Evolutionary conservation across 2,888 invertebrate genomes (phyloP).

Genomic region (Amorpha juglandis): DNA sequence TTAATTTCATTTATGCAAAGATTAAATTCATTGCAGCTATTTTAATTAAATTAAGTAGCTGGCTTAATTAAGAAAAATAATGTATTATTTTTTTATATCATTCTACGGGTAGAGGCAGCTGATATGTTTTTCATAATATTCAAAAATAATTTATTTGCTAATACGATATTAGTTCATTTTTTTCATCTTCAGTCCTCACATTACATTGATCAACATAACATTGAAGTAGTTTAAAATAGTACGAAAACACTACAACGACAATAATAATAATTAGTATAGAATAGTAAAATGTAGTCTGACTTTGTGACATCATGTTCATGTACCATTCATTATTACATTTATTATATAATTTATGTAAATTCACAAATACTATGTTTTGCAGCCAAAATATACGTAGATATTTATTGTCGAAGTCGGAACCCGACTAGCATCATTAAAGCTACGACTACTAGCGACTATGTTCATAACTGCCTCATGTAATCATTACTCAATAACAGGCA

Average conservation of each 20-base stretch:
- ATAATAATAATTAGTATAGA: not conserved
- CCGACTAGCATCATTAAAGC: not conserved
- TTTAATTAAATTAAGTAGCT: too few species aligned
- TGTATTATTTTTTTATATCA: too few species aligned
- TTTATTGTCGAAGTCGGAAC: not conserved
- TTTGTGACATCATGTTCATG: not conserved
- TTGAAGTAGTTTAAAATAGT: not conserved
- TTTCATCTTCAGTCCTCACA: not conserved
- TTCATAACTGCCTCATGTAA: not conserved
- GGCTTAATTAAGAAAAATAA: too few species aligned
- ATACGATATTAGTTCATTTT: too few species aligned
- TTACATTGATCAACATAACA: not conserved
- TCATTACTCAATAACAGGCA: constrained; percentile 12
- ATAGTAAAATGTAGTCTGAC: constrained; percentile 9
- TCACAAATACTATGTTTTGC: not conserved
- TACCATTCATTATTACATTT: not conserved
- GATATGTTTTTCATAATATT: too few species aligned
- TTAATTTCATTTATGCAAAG: too few species aligned
- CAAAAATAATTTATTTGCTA: too few species aligned
- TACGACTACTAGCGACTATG: too few species aligned
- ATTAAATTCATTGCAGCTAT: too few species aligned
- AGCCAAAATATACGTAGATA: not conserved
- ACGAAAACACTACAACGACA: constrained; percentile 16
- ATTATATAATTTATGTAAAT: not conserved
- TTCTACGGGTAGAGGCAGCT: too few species aligned